phyloP scores from a whole-genome alignment of 1,140 invertebrate species.

The Matsumurasca onukii region DNA sequence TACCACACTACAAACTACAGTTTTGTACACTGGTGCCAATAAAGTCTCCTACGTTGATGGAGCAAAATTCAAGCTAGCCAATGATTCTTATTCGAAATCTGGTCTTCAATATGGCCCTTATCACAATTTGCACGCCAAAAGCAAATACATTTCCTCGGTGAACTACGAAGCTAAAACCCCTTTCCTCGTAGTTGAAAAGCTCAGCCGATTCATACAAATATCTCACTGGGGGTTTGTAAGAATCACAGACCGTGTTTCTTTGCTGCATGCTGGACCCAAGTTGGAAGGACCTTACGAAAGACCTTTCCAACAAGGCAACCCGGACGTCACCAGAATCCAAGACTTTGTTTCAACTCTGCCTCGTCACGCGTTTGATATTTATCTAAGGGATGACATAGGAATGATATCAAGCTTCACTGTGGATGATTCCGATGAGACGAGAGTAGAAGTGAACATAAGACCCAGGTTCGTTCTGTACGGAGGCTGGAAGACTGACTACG shows the following conservation, averaged over 20 bases:
- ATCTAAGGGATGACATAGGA: background rate
- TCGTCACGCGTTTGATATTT: background rate
- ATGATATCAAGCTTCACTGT: background rate
- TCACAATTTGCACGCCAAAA: background rate
- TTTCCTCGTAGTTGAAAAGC: background rate
- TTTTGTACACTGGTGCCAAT: background rate
- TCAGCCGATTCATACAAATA: background rate
- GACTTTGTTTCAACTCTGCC: background rate
- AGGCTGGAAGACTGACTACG: background rate
- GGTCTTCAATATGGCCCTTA: background rate
- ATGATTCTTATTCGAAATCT: background rate
- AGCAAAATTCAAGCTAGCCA: background rate
- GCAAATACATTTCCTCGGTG: background rate
- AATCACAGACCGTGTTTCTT: background rate
- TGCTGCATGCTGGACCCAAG: background rate
- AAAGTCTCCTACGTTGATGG: background rate
- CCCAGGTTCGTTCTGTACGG: background rate
- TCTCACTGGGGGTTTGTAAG: background rate
- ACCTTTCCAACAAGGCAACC: background rate
- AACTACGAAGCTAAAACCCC: background rate
- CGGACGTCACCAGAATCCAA: background rate
- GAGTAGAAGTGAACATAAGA: background rate
- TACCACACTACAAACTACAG: background rate
- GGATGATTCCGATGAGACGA: background rate
- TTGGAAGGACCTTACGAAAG: background rate